phyloP scores from a whole-genome alignment of 2,888 invertebrate species.

The Hemistola chrysoprasaria region DNA sequence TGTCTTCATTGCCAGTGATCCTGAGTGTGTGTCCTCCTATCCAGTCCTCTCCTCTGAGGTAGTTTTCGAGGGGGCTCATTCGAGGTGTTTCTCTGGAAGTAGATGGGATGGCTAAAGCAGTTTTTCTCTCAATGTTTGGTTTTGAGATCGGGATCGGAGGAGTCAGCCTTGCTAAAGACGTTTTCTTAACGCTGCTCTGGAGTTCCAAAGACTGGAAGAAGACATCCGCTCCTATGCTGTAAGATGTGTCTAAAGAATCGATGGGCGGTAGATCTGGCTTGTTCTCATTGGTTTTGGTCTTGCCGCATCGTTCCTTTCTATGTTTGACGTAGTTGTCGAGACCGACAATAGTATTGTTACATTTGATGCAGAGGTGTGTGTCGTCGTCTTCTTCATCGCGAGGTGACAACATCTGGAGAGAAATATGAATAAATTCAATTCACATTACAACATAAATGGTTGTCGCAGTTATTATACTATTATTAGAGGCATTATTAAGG shows the following conservation, averaged over 20 bases:
- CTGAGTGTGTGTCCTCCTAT: constrained; percentile 82
- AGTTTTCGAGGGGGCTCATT: constrained; percentile 67
- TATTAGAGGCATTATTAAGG: too few species aligned
- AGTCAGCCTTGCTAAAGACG: constrained; percentile 74
- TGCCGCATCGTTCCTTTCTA: constrained; percentile 87
- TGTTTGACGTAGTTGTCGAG: constrained; percentile 94
- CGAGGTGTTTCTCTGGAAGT: constrained; percentile 58
- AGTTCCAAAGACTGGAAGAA: constrained; percentile 93
- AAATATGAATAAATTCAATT: background rate
- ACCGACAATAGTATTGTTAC: constrained; percentile 90
- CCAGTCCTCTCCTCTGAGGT: constrained; percentile 82
- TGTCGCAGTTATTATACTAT: too few species aligned
- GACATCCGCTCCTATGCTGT: constrained; percentile 89
- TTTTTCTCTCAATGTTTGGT: constrained; percentile 53
- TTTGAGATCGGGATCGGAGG: constrained; percentile 66
- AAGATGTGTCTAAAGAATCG: constrained; percentile 70
- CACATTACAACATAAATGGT: too few species aligned
- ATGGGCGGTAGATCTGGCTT: constrained; percentile 58
- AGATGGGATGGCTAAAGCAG: constrained; percentile 49
- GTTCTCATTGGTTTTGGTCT: constrained; percentile 44
- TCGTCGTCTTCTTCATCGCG: constrained; percentile 88
- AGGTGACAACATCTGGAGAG: constrained; percentile 77
- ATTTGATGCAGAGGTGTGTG: constrained; percentile 93
- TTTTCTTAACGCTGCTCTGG: constrained; percentile 87
- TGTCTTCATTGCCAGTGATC: constrained; percentile 79